These are phyloP conservation scores for Notamacropus eugenii DNA, from an alignment of 2,797 vertebrate species.

Conservation along the genomic window DNA sequence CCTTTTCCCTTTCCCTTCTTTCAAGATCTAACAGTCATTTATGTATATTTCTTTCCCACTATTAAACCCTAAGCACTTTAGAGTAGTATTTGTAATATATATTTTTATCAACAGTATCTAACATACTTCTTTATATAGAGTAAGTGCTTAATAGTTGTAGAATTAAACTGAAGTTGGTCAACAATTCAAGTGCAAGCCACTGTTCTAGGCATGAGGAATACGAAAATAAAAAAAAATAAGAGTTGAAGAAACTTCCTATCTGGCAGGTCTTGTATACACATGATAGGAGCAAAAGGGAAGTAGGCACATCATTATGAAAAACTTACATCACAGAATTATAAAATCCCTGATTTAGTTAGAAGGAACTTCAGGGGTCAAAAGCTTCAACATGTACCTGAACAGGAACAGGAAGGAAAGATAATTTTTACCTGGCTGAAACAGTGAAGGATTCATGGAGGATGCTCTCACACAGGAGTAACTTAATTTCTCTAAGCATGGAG, in stretches of 20 bases:
- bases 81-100: not conserved
- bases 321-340: not conserved
- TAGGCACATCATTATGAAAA: not conserved
- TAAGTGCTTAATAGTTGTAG: not conserved
- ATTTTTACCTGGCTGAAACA: not conserved
- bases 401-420: not conserved
- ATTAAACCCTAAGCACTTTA: not conserved
- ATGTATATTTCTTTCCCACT: not conserved
- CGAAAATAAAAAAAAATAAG: not conserved
- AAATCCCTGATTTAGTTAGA: not conserved
- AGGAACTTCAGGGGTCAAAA: not conserved
- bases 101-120: not conserved
- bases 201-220: not conserved
- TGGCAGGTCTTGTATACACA: not conserved
- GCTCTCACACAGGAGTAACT: not conserved
- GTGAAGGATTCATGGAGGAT: not conserved
- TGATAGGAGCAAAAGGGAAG: not conserved
- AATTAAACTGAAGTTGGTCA: not conserved
- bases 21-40: not conserved
- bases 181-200: not conserved
- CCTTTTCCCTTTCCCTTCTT: not conserved
- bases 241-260: not conserved
- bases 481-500: too few species aligned
- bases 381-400: not conserved
- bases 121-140: not conserved